Evolutionary conservation across 2,888 invertebrate species (phyloP).

Genomic region (Pilophorus perplexus): DNA sequence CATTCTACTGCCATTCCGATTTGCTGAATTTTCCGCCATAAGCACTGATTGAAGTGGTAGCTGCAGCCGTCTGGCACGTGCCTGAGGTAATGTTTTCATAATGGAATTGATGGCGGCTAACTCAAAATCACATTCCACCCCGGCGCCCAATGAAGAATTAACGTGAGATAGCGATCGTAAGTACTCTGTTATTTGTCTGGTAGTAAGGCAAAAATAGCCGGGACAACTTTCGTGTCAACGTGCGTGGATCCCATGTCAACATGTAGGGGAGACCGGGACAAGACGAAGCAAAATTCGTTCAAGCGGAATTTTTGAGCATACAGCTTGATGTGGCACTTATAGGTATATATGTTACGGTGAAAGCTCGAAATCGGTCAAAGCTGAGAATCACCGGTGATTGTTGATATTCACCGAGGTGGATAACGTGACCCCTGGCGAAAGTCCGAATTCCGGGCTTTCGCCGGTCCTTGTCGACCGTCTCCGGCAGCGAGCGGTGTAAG

Average conservation of each 20-base stretch:
- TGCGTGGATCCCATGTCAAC: constrained; percentile 11
- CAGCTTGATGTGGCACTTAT: too few species aligned
- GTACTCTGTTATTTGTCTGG: not conserved
- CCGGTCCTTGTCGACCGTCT: too few species aligned
- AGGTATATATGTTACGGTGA: too few species aligned
- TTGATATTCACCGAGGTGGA: too few species aligned
- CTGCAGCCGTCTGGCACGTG: not conserved
- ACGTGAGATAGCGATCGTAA: not conserved
- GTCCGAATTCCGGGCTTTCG: too few species aligned
- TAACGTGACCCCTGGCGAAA: too few species aligned
- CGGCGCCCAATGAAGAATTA: not conserved
- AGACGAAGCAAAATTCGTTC: too few species aligned
- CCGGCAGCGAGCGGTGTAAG: too few species aligned
- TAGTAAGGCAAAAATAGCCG: constrained; percentile 11
- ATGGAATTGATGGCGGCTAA: not conserved
- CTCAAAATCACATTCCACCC: not conserved
- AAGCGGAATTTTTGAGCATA: too few species aligned
- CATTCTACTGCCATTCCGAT: constrained; percentile 4
- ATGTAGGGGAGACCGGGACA: too few species aligned
- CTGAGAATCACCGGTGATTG: too few species aligned
- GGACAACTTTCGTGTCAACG: constrained; percentile 18
- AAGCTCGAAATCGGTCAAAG: too few species aligned
- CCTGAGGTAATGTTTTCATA: not conserved
- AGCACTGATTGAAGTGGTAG: not conserved
- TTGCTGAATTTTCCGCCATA: constrained; percentile 6